Conservation (phyloP, 2,888 invertebrate species). For the Scaptodrosophila latifasciaeformis region DNA sequence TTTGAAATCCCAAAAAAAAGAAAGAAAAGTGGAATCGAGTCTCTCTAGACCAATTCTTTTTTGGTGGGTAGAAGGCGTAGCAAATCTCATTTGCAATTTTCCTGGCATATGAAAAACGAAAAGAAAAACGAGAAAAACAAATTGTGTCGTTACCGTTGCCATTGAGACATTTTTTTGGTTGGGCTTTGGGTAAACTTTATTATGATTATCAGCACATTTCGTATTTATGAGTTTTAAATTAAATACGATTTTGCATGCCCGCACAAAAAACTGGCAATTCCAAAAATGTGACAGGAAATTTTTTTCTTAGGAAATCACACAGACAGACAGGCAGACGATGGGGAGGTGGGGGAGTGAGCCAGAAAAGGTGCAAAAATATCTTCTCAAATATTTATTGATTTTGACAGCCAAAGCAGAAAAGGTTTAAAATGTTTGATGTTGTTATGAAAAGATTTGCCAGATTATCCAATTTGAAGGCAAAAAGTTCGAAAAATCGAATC, state of each 20-base stretch:
- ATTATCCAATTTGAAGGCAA: background rate
- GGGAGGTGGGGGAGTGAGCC: too few species aligned
- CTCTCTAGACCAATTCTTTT: too few species aligned
- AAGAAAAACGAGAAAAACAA: conserved; percentile 15
- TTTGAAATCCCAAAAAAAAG: conserved; percentile 16
- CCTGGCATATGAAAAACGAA: too few species aligned
- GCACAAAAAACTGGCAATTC: background rate
- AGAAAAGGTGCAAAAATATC: too few species aligned
- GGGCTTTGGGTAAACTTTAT: conserved; percentile 43
- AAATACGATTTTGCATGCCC: conserved; percentile 56
- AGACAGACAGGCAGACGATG: too few species aligned
- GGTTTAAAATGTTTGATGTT: background rate
- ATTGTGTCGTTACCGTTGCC: conserved; percentile 25
- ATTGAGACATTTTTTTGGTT: background rate
- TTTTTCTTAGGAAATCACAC: too few species aligned
- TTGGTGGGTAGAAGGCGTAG: background rate
- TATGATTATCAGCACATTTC: conserved; percentile 61
- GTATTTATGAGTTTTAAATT: conserved; percentile 69
- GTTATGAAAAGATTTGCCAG: conserved; percentile 33
- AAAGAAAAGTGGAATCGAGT: too few species aligned
- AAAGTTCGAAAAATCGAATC: conserved; percentile 36
- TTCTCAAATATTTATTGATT: conserved; percentile 68
- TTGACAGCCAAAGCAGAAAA: conserved; percentile 18
- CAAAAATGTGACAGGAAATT: conserved; percentile 1
- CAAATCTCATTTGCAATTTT: conserved; percentile 51